These are phyloP conservation scores for Tautogolabrus adspersus DNA, from an alignment of 2,113 vertebrate species.

Conservation along the genomic window DNA sequence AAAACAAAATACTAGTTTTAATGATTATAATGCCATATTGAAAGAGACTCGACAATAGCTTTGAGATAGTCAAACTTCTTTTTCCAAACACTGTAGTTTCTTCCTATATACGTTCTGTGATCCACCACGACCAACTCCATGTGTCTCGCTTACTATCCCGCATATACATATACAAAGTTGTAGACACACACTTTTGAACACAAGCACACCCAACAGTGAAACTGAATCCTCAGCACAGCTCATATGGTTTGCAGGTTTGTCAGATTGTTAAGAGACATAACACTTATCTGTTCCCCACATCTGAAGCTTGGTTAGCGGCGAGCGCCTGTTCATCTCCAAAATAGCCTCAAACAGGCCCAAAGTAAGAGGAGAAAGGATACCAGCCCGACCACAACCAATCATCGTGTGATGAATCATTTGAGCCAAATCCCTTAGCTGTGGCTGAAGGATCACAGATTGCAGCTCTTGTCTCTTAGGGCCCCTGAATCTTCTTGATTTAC, in stretches of 20 bases:
- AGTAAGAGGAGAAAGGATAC: conserved; percentile 65
- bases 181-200: conserved; percentile 23
- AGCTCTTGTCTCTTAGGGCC: conserved; percentile 48
- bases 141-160: too few relatives aligned
- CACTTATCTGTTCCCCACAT: conserved; percentile 78
- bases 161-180: conserved; percentile 7
- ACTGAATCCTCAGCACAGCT: conserved; percentile 43
- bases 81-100: too few relatives aligned
- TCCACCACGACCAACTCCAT: not conserved
- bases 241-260: conserved; percentile 79
- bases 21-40: not conserved
- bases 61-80: too few relatives aligned
- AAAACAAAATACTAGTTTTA: not conserved
- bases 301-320: conserved; percentile 65
- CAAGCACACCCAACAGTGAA: conserved; percentile 41
- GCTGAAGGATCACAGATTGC: conserved; percentile 71
- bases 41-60: not conserved
- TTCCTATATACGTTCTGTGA: not conserved
- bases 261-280: conserved; percentile 72
- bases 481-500: conserved; percentile 65
- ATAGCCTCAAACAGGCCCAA: conserved; percentile 69
- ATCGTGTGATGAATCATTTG: conserved; percentile 81
- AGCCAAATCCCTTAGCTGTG: conserved; percentile 70
- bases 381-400: conserved; percentile 75
- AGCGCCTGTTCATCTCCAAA: conserved; percentile 69